These are phyloP conservation scores for Hypotaenidia okinawae DNA, from an alignment of 2,797 vertebrate species.

Conservation along the genomic window DNA sequence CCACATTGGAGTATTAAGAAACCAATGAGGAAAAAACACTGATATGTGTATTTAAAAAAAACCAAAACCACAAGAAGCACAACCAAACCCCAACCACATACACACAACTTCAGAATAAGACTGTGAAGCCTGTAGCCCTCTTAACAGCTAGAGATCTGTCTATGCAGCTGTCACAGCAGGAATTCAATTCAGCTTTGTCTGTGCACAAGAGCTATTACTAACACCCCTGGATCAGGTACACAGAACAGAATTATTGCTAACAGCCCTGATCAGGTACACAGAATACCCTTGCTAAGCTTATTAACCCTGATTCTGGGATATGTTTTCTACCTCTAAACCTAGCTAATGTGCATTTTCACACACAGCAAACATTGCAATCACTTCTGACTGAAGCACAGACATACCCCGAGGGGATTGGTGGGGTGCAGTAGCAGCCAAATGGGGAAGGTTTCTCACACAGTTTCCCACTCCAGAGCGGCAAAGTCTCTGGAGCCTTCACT, in stretches of 20 bases:
- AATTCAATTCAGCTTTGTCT: not conserved
- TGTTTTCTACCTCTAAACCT: not conserved
- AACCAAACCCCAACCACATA: not conserved
- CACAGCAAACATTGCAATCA: not conserved
- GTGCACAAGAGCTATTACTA: not conserved
- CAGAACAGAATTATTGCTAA: not conserved
- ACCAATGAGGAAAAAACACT: not conserved
- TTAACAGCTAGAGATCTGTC: not conserved
- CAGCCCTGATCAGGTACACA: not conserved
- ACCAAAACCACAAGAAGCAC: too few relatives aligned
- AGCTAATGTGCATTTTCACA: not conserved
- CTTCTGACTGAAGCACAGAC: not conserved
- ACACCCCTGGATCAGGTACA: not conserved
- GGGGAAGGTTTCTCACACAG: not conserved
- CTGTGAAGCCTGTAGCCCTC: not conserved
- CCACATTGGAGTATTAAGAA: not conserved
- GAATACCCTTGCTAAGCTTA: not conserved
- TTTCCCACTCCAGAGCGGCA: not conserved
- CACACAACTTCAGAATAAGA: not conserved
- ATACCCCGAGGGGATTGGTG: not conserved
- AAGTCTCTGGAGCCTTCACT: not conserved
- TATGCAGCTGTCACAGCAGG: not conserved
- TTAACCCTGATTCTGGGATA: not conserved
- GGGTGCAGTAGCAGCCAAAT: not conserved
- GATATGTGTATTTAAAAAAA: not conserved